These are phyloP conservation scores for Emys orbicularis DNA, from an alignment of 2,797 vertebrate genomes.

Conservation along the genomic window DNA sequence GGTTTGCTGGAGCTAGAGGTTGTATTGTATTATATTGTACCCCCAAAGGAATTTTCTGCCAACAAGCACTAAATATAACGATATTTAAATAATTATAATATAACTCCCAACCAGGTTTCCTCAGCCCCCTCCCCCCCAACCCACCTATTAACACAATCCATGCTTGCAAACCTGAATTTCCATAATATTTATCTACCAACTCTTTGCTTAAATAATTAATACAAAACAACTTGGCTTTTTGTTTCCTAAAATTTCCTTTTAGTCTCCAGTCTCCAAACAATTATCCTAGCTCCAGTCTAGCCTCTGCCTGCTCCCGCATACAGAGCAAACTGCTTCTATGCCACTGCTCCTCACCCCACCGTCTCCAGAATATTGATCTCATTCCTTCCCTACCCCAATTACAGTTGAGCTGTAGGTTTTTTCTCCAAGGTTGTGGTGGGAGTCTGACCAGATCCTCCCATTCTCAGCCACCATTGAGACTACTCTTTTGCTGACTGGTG, in stretches of 20 bases:
- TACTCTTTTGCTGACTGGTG: neutral
- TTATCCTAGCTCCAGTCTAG: neutral
- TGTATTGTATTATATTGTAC: neutral
- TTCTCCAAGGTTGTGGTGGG: neutral
- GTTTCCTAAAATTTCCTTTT: neutral
- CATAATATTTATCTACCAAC: neutral
- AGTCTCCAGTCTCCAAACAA: neutral
- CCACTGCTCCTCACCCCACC: neutral
- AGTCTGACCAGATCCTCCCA: neutral
- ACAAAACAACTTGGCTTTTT: neutral
- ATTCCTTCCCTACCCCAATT: neutral
- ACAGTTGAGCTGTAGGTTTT: neutral
- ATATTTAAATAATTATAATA: neutral
- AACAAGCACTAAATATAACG: neutral
- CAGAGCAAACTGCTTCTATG: neutral
- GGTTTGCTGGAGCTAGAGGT: neutral
- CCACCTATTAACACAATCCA: neutral
- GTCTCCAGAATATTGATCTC: neutral
- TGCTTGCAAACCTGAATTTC: neutral
- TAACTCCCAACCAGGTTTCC: neutral
- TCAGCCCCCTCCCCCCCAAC: neutral
- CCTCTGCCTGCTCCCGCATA: neutral
- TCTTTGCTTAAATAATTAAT: neutral
- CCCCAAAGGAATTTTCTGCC: neutral
- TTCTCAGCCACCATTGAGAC: neutral